These are phyloP conservation scores for Marmota flaviventris DNA, from an alignment of 2,113 vertebrate species.

Conservation along the genomic window DNA sequence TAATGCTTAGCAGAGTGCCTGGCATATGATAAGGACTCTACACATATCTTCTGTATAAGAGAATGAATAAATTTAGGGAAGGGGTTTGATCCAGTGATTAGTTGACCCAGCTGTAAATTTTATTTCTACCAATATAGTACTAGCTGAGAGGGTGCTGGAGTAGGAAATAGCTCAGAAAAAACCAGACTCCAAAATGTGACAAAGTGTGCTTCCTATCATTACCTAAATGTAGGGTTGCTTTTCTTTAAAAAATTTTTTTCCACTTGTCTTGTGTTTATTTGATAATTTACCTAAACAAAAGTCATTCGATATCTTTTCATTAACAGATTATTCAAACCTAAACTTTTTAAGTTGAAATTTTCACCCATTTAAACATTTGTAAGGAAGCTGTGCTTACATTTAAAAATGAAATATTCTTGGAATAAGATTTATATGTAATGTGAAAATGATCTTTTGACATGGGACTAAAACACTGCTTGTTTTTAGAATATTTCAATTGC, in stretches of 20 bases:
- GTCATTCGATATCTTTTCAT: background rate
- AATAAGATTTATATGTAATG: background rate
- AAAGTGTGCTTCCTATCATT: background rate
- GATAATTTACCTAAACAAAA: background rate
- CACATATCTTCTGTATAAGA: background rate
- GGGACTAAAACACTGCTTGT: background rate
- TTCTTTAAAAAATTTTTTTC: background rate
- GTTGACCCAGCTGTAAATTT: background rate
- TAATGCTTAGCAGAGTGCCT: background rate
- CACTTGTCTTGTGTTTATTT: background rate
- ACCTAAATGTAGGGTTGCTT: background rate
- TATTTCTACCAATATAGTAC: background rate
- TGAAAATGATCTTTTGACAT: background rate
- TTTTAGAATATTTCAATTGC: background rate
- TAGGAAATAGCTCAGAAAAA: background rate
- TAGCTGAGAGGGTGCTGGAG: background rate
- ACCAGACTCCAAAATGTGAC: background rate
- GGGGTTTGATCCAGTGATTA: background rate
- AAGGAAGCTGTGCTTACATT: slow-evolving; percentile 1
- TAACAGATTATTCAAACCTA: background rate
- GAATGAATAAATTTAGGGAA: background rate
- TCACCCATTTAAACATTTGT: slow-evolving; percentile 17
- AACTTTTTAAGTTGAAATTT: background rate
- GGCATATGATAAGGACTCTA: background rate
- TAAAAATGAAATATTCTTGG: slow-evolving; percentile 5